phyloP scores from a whole-genome alignment of 1,140 invertebrate genomes.

The Ditylenchus dipsaci region DNA sequence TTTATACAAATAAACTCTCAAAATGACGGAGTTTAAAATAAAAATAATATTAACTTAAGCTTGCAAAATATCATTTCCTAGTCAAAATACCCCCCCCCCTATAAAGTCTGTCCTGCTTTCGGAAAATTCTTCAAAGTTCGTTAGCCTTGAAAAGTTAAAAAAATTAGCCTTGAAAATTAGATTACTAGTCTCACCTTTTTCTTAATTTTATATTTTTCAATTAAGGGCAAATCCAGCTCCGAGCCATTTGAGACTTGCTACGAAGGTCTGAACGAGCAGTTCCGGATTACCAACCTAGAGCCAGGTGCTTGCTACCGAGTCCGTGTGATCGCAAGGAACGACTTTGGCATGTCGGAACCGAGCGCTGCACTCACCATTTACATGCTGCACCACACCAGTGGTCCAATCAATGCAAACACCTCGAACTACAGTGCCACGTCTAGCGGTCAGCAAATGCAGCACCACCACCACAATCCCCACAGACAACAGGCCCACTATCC shows the following conservation, averaged over 20 bases:
- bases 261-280: slow-evolving; percentile 35
- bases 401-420: not conserved
- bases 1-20: too few species aligned
- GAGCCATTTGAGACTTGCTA: slow-evolving; percentile 36
- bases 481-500: not conserved
- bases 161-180: not conserved
- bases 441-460: not conserved
- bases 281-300: slow-evolving; percentile 33
- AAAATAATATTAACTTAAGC: too few species aligned
- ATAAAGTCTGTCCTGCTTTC: too few species aligned
- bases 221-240: slow-evolving; percentile 39
- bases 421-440: not conserved
- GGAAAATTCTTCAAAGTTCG: too few species aligned
- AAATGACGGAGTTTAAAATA: too few species aligned
- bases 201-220: not conserved
- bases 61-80: too few species aligned
- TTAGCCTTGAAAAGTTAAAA: not conserved
- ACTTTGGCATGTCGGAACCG: slow-evolving; percentile 39
- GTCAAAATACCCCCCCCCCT: too few species aligned
- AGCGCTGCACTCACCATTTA: slow-evolving; percentile 19
- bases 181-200: not conserved
- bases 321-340: slow-evolving; percentile 45
- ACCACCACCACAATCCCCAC: not conserved
- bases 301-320: slow-evolving; percentile 40
- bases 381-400: not conserved